Evolutionary conservation across 2,797 vertebrate species (phyloP).

Genomic region (Phalanger gymnotis): DNA sequence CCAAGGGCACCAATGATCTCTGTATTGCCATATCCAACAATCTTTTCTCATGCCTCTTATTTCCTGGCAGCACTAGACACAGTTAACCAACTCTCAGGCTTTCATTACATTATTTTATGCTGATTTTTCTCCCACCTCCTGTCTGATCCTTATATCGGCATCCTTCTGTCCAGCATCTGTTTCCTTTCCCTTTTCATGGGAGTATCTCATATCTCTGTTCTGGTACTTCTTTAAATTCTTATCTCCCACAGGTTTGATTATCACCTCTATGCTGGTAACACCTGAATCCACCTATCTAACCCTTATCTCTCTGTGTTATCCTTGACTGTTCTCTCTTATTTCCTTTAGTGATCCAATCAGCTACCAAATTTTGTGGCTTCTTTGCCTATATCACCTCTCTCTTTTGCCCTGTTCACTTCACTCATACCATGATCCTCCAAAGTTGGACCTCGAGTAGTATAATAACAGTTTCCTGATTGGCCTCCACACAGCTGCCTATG

Average conservation of each 20-base stretch:
- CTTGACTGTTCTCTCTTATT: neutral
- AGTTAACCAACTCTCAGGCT: neutral
- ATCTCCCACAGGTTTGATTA: neutral
- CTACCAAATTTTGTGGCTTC: neutral
- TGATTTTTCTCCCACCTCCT: neutral
- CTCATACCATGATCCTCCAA: neutral
- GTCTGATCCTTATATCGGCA: neutral
- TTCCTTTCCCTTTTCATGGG: neutral
- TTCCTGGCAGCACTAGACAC: neutral
- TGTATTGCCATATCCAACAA: neutral
- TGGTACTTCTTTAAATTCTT: neutral
- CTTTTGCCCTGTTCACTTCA: neutral
- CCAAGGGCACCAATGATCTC: neutral
- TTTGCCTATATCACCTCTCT: neutral
- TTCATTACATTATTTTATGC: neutral
- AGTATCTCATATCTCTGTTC: neutral
- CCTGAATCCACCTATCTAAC: neutral
- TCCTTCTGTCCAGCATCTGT: neutral
- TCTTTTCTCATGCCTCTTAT: neutral
- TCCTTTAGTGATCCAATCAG: neutral
- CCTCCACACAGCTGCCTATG: neutral
- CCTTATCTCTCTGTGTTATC: neutral
- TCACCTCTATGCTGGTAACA: neutral
- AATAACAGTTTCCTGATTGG: neutral
- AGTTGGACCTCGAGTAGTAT: neutral